Evolutionary conservation across 2,113 vertebrate genomes (phyloP), one percentile per base, ranked within the genome.

Genomic region (Vulpes ferrilata): DNA sequence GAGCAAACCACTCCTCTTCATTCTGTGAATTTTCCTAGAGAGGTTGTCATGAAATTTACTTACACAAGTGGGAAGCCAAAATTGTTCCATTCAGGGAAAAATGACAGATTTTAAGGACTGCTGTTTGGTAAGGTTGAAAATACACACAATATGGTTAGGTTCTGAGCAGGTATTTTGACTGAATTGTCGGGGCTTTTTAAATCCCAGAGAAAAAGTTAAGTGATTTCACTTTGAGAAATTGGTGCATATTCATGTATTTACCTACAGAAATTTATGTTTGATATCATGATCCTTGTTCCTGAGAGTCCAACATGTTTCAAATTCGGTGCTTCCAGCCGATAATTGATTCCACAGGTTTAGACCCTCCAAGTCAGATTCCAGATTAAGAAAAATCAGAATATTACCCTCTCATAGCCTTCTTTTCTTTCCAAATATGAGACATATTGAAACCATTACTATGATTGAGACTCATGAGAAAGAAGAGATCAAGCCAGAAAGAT

Each of bases 1-100:
- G 94, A 67, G 74, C 12, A 87, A 90, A 94, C 30, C 11, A 5
- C 7, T 91, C 32, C 60, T 80, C 60, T 74, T 80, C 88, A 11
- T 57, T 83, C 95, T 96, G 96, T 79, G 96, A 96, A 86, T 97
- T 93, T 96, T 96, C 98, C 90, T 84, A 51, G 85, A 96, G 87
- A 96, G 84, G 17, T 35, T 96, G 88, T 97, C 65, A 60, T 32
- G 82, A 94, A 96, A 96, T 96, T 96, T 90, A 43, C 90, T 96
- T 94, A 88, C 51, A 57, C 78, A 79, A 83, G 55, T 2, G 11
- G 62, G 35, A 95, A 96, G 97, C 97, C 95, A 98, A 95, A 74
- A 94, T 74, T 76, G 65, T 95, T 69, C 67, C 51, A 38, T 35
- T 93, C 32, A 90, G 94, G 55, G 90, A 53, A 57, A 81, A 82